Conservation (phyloP, 1,140 invertebrate genomes). For the Globodera rostochiensis region DNA sequence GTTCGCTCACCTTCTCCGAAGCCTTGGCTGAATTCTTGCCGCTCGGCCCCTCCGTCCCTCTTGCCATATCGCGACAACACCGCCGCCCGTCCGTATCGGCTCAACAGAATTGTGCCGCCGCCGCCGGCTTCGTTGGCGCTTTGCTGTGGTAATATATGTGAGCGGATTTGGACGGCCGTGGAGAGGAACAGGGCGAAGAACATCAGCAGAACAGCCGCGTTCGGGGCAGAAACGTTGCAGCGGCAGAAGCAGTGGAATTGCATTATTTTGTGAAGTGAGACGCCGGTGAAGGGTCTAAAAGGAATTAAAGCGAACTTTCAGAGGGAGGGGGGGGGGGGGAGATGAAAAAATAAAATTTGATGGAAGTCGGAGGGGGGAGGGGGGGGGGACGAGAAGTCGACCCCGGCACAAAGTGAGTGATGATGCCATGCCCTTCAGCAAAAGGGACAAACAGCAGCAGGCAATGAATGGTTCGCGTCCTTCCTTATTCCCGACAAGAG, state of each 20-base stretch:
- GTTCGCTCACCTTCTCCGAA: not conserved
- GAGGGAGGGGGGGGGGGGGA: too few relatives aligned
- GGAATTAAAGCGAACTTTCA: too few relatives aligned
- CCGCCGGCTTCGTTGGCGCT: not conserved
- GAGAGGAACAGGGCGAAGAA: not conserved
- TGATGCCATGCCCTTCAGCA: not conserved
- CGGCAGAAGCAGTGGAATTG: too few relatives aligned
- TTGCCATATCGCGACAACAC: conserved; percentile 27
- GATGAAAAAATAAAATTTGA: too few relatives aligned
- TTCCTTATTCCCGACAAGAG: too few relatives aligned
- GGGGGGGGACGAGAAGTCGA: too few relatives aligned
- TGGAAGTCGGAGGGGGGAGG: too few relatives aligned
- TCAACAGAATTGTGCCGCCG: conserved; percentile 6
- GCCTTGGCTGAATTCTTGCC: not conserved
- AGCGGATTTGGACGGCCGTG: not conserved
- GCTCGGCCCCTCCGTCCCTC: not conserved
- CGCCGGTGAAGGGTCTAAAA: too few relatives aligned
- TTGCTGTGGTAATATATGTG: not conserved
- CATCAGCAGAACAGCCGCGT: not conserved
- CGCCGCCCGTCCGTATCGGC: conserved; percentile 27
- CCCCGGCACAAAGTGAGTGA: too few relatives aligned
- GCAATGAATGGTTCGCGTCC: too few relatives aligned
- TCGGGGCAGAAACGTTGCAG: too few relatives aligned
- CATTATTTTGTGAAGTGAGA: not conserved
- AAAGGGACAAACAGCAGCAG: too few relatives aligned